Conservation (phyloP, 2,797 vertebrate species). For the Phrynocephalus guinanensis region DNA sequence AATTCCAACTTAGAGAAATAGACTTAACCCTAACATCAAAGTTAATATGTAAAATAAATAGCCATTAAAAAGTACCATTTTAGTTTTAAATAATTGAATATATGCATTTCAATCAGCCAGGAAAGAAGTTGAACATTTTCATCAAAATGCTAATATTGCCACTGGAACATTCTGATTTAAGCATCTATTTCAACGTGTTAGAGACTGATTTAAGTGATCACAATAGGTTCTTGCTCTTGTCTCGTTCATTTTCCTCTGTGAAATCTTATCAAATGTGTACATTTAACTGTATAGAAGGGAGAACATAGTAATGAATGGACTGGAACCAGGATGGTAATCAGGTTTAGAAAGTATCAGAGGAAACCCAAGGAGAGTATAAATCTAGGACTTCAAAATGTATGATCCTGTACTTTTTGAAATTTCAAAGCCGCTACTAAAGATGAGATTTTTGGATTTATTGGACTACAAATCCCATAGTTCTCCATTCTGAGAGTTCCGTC, state of each 20-base stretch:
- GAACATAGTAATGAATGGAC: neutral
- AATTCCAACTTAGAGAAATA: neutral
- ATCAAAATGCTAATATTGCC: slow-evolving; percentile 42
- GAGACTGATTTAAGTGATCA: neutral
- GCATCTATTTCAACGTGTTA: neutral
- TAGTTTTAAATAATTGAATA: slow-evolving; percentile 11
- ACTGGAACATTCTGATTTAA: slow-evolving; percentile 17
- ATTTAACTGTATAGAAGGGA: neutral
- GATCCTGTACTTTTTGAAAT: too few relatives aligned
- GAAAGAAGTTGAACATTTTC: slow-evolving; percentile 15
- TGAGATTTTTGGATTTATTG: too few relatives aligned
- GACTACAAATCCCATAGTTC: too few relatives aligned
- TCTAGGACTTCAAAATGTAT: too few relatives aligned
- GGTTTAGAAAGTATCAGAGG: neutral
- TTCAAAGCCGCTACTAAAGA: too few relatives aligned
- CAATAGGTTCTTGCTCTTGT: neutral
- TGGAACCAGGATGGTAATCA: neutral
- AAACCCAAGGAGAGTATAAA: neutral
- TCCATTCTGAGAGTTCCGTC: too few relatives aligned
- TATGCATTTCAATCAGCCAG: neutral
- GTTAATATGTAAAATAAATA: slow-evolving; percentile 7
- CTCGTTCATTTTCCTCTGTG: neutral
- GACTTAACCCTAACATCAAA: slow-evolving; percentile 6
- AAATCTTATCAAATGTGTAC: neutral
- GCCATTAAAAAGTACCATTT: slow-evolving; percentile 2